These are phyloP conservation scores for Pseudochromis fuscus DNA, from an alignment of 2,797 vertebrate genomes.

Conservation along the genomic window DNA sequence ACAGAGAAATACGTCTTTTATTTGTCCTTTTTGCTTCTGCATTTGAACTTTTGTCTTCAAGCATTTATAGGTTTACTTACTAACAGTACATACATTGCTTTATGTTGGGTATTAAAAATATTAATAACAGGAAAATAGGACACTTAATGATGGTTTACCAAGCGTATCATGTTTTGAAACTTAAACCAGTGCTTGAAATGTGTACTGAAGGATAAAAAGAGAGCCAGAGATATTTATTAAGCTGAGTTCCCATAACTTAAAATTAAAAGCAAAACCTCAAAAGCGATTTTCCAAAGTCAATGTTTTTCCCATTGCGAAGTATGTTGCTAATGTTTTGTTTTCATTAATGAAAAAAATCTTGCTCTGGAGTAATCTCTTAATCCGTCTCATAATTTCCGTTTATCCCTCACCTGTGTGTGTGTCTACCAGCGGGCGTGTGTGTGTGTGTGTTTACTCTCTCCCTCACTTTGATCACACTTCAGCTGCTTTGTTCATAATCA, in stretches of 20 bases:
- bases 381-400: constrained; percentile 58
- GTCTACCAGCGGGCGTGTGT: constrained; percentile 8
- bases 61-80: not conserved
- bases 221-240: constrained; percentile 15
- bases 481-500: constrained; percentile 68
- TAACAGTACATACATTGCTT: not conserved
- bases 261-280: constrained; percentile 19
- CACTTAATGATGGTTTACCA: constrained; percentile 21
- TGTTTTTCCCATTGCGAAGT: constrained; percentile 3
- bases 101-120: constrained; percentile 4
- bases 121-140: constrained; percentile 17
- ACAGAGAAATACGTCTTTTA: not conserved
- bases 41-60: not conserved
- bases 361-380: constrained; percentile 63
- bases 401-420: constrained; percentile 49
- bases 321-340: constrained; percentile 43
- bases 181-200: constrained; percentile 27
- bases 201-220: constrained; percentile 21
- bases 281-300: constrained; percentile 1
- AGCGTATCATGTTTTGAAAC: constrained; percentile 37
- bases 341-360: constrained; percentile 45
- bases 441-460: constrained; percentile 30
- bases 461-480: constrained; percentile 57
- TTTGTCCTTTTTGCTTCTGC: not conserved
- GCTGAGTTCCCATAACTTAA: constrained; percentile 10